phyloP scores from a whole-genome alignment of 30 jellyfish, hydroid and myxozoan species.

The Pelagia noctiluca region DNA sequence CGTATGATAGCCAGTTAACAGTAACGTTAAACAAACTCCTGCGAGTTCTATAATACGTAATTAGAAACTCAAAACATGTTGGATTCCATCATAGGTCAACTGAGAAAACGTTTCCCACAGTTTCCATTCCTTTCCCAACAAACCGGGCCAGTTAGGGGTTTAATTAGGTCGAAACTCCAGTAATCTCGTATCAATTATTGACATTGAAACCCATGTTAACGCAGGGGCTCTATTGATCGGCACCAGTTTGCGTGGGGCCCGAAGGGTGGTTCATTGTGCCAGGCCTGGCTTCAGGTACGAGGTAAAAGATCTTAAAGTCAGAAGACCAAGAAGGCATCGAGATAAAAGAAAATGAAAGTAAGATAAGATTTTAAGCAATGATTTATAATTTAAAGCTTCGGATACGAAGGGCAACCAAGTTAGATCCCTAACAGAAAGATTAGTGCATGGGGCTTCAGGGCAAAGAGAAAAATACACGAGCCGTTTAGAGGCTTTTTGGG shows the following conservation, averaged over 20 bases:
- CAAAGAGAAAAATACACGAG: too few species aligned
- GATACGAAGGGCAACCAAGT: too few species aligned
- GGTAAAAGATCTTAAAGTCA: slow-evolving; percentile 14
- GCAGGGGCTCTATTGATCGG: slow-evolving; percentile 8
- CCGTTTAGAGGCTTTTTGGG: too few species aligned
- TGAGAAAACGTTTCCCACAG: too few species aligned
- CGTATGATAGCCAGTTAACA: slow-evolving; percentile 48
- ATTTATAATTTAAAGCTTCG: too few species aligned
- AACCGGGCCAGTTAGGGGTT: too few species aligned
- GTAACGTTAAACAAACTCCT: slow-evolving; percentile 25
- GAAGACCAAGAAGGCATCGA: background rate
- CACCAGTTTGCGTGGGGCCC: background rate
- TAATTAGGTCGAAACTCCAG: too few species aligned
- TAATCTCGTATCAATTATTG: background rate
- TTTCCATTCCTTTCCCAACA: too few species aligned
- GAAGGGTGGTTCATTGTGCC: background rate
- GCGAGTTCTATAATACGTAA: slow-evolving; percentile 16
- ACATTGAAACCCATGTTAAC: background rate
- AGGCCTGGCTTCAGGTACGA: background rate
- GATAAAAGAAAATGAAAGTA: background rate
- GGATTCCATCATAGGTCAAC: background rate
- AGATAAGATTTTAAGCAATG: too few species aligned
- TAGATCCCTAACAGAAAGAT: too few species aligned
- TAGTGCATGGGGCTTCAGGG: too few species aligned
- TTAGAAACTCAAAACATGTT: background rate